Conservation (phyloP, 2,113 vertebrate genomes). For the Pollimyrus isidori region DNA sequence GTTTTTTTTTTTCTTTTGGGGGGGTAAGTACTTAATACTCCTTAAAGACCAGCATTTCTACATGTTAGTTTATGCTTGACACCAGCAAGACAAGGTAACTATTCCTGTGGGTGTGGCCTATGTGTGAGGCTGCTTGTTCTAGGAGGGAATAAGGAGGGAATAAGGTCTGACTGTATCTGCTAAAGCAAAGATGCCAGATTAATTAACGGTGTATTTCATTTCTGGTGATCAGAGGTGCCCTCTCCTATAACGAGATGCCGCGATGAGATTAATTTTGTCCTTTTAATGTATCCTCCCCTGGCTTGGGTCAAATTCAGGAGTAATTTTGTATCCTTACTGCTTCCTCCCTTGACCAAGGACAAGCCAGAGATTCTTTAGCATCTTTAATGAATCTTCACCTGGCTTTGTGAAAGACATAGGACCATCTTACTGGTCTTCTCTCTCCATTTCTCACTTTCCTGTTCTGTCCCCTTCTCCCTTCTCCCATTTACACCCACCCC, state of each 20-base stretch:
- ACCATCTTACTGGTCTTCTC: background rate
- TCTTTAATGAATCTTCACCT: background rate
- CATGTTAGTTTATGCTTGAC: background rate
- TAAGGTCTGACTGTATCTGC: background rate
- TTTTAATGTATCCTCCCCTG: background rate
- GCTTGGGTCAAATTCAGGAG: background rate
- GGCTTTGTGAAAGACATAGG: background rate
- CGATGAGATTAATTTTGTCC: background rate
- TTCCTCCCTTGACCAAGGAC: background rate
- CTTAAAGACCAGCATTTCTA: background rate
- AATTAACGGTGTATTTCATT: background rate
- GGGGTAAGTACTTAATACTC: conserved; percentile 8
- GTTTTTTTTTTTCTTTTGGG: background rate
- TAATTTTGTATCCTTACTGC: background rate
- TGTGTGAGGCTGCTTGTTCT: background rate
- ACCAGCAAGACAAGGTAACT: background rate
- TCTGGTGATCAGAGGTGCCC: background rate
- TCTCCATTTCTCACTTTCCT: background rate
- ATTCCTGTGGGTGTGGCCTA: background rate
- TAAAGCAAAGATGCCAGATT: background rate
- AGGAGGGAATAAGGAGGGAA: background rate
- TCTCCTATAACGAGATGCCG: background rate
- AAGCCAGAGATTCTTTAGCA: background rate
- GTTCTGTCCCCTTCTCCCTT: background rate
- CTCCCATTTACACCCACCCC: background rate